These are phyloP conservation scores for Dasypogon diadema DNA, from an alignment of 2,888 invertebrate genomes.

Conservation along the genomic window DNA sequence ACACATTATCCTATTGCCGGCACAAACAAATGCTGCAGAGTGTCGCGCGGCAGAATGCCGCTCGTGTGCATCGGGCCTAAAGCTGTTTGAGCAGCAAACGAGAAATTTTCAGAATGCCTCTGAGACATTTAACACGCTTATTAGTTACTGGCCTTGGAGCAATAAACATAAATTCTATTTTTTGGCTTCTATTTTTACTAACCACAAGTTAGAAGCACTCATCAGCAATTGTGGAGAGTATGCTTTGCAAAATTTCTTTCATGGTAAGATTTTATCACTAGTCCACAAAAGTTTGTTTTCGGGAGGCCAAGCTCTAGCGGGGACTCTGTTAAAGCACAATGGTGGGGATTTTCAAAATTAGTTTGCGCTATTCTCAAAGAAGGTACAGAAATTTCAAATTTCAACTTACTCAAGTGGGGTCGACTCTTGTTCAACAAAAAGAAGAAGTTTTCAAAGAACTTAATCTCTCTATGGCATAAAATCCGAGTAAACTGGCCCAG, in stretches of 20 bases:
- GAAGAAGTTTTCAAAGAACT: constrained; percentile 60
- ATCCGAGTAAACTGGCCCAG: too few relatives aligned
- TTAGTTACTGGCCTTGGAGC: constrained; percentile 66
- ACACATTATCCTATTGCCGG: too few relatives aligned
- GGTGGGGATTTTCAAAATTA: constrained; percentile 60
- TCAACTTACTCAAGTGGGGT: constrained; percentile 66
- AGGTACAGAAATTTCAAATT: constrained; percentile 63
- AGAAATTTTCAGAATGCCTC: constrained; percentile 58
- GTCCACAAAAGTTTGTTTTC: constrained; percentile 65
- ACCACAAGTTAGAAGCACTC: constrained; percentile 60
- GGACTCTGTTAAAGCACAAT: constrained; percentile 61
- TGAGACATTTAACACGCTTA: constrained; percentile 61
- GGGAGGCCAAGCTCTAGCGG: constrained; percentile 65
- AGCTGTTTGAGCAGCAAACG: constrained; percentile 63
- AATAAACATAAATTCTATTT: constrained; percentile 66
- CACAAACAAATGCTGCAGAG: too few relatives aligned
- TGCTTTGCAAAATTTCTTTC: constrained; percentile 61
- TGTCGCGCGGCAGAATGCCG: too few relatives aligned
- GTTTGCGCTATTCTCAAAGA: constrained; percentile 62
- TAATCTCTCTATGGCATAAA: too few relatives aligned
- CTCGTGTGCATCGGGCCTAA: too few relatives aligned
- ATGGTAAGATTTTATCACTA: constrained; percentile 63
- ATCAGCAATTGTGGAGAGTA: constrained; percentile 47
- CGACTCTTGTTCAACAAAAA: constrained; percentile 63
- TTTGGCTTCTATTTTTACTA: constrained; percentile 63